A percentile compares a stretch with the other conserved stretches of the same genome.
phyloP scores from a whole-genome alignment of 2,888 invertebrate genomes.

The Brachycybe producta region DNA sequence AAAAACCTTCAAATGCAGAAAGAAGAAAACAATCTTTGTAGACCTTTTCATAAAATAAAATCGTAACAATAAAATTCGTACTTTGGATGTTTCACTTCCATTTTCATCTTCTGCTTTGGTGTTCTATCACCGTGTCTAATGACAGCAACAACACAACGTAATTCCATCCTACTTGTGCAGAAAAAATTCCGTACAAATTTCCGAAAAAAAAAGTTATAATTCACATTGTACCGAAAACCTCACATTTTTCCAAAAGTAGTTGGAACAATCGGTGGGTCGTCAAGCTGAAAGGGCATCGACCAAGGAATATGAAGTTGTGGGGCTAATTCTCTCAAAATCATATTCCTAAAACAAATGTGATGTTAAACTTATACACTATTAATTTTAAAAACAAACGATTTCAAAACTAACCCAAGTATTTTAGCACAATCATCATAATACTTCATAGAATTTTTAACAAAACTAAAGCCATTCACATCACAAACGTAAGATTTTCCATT shows the following conservation, averaged over 20 bases:
- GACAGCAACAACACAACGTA: slow-evolving; percentile 90
- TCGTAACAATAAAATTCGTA: slow-evolving; percentile 32
- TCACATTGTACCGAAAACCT: slow-evolving; percentile 19
- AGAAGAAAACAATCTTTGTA: slow-evolving; percentile 3
- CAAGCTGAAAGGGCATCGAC: slow-evolving; percentile 91
- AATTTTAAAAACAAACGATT: not conserved
- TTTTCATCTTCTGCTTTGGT: slow-evolving; percentile 99
- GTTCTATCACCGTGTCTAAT: slow-evolving; percentile 97
- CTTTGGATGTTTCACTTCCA: slow-evolving; percentile 92
- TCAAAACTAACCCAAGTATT: slow-evolving; percentile 57
- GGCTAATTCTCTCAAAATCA: slow-evolving; percentile 87
- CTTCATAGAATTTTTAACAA: slow-evolving; percentile 98
- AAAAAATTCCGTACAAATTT: not conserved
- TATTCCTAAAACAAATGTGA: slow-evolving; percentile 45
- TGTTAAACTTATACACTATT: not conserved
- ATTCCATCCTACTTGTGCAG: slow-evolving; percentile 46
- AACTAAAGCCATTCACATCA: slow-evolving; percentile 99
- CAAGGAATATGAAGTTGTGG: slow-evolving; percentile 93
- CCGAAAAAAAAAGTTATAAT: not conserved
- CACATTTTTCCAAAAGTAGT: slow-evolving; percentile 96
- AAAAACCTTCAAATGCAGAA: slow-evolving; percentile 58
- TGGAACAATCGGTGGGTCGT: slow-evolving; percentile 97
- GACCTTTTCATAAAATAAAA: slow-evolving; percentile 1
- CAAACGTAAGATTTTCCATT: slow-evolving; percentile 98
- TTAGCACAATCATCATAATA: slow-evolving; percentile 99